Percentiles rank a stretch among this genome's conserved stretches.
These are phyloP conservation scores for Asteroscopus sphinx DNA, from an alignment of 2,888 invertebrate species.

Conservation along the genomic window DNA sequence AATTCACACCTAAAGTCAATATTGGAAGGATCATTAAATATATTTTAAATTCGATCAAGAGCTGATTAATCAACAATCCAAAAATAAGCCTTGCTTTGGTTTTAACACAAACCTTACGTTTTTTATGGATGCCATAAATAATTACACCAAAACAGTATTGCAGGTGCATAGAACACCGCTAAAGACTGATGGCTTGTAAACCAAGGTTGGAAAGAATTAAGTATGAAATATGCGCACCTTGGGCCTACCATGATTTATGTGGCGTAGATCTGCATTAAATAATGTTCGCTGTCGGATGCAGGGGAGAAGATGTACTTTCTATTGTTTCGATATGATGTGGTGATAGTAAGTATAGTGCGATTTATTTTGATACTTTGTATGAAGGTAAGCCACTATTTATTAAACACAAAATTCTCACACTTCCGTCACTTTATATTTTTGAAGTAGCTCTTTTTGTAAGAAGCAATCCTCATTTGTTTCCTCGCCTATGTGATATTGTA, in stretches of 20 bases:
- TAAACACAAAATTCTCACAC: too few relatives aligned
- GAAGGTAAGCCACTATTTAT: too few relatives aligned
- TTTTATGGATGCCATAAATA: slow-evolving; percentile 5
- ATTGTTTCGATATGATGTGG: slow-evolving; percentile 25
- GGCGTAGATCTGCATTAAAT: slow-evolving; percentile 77
- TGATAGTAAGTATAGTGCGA: slow-evolving; percentile 7
- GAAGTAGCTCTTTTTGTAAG: too few relatives aligned
- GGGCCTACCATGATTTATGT: slow-evolving; percentile 86
- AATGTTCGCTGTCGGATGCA: slow-evolving; percentile 63
- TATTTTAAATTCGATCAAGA: too few relatives aligned
- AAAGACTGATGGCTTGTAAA: slow-evolving; percentile 81
- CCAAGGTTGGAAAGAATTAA: slow-evolving; percentile 86
- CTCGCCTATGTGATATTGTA: too few relatives aligned
- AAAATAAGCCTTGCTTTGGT: too few relatives aligned
- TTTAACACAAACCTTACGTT: not conserved
- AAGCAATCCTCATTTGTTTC: too few relatives aligned
- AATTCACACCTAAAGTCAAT: too few relatives aligned
- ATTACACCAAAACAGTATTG: slow-evolving; percentile 49
- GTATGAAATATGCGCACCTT: slow-evolving; percentile 88
- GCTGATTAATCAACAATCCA: too few relatives aligned
- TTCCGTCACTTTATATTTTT: too few relatives aligned
- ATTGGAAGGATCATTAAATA: too few relatives aligned
- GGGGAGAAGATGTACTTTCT: slow-evolving; percentile 50
- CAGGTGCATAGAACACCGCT: slow-evolving; percentile 72
- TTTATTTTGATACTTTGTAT: not conserved